Conservation (phyloP, 2,888 invertebrate species). For the Vanessa cardui region DNA sequence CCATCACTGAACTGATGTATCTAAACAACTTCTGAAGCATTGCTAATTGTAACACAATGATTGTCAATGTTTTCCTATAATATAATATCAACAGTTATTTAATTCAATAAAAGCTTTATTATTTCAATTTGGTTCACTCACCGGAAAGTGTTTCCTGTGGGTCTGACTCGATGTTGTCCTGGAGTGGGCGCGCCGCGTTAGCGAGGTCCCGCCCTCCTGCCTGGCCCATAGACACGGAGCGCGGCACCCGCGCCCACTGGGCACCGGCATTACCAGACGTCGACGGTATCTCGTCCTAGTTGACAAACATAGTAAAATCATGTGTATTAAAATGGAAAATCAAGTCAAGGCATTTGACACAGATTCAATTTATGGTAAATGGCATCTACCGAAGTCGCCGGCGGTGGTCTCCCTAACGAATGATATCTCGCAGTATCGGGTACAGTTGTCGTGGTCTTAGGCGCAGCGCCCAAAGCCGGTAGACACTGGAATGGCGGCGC, state of each 20-base stretch:
- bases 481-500: constrained; percentile 76
- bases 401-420: constrained; percentile 66
- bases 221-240: constrained; percentile 94
- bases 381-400: constrained; percentile 32
- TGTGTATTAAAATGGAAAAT: too few species aligned
- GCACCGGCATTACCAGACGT: constrained; percentile 35
- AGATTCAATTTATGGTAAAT: not conserved
- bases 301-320: not conserved
- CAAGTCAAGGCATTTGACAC: too few species aligned
- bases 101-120: too few species aligned
- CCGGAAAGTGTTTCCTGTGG: constrained; percentile 78
- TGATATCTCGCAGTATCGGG: constrained; percentile 63
- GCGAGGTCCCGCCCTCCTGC: constrained; percentile 81
- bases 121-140: constrained; percentile 27
- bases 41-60: too few species aligned
- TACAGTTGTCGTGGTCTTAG: constrained; percentile 73
- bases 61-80: not conserved
- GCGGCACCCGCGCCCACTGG: constrained; percentile 86
- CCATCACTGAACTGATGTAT: too few species aligned
- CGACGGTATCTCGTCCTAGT: constrained; percentile 22
- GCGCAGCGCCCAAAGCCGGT: constrained; percentile 65
- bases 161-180: constrained; percentile 46
- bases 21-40: too few species aligned
- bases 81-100: too few species aligned
- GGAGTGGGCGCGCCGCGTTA: constrained; percentile 59